Evolutionary conservation across 2,113 vertebrate genomes (phyloP).

Genomic region (Notarius quadriscutis): DNA sequence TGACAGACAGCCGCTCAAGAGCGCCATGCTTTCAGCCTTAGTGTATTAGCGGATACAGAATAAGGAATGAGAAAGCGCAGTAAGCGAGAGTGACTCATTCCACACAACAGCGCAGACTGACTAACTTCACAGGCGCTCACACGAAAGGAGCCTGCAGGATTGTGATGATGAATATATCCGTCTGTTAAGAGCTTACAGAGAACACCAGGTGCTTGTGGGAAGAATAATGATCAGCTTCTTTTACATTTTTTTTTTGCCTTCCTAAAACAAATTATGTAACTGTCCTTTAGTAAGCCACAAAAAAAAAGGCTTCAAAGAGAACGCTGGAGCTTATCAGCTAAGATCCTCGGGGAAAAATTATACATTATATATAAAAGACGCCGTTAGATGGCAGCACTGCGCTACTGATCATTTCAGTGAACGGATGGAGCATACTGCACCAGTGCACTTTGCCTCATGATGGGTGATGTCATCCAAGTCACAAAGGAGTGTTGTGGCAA

Average conservation of each 20-base stretch:
- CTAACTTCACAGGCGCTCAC: slow-evolving; percentile 26
- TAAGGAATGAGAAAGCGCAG: not conserved
- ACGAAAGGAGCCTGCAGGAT: slow-evolving; percentile 33
- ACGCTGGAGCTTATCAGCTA: slow-evolving; percentile 37
- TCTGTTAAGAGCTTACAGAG: slow-evolving; percentile 14
- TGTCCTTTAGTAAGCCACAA: slow-evolving; percentile 51
- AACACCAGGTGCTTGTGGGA: slow-evolving; percentile 31
- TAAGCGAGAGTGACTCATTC: slow-evolving; percentile 1
- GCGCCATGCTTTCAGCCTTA: not conserved
- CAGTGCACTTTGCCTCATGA: not conserved
- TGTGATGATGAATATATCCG: slow-evolving; percentile 12
- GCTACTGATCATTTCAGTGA: not conserved
- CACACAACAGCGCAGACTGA: not conserved
- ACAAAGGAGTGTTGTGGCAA: slow-evolving; percentile 37
- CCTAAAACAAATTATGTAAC: slow-evolving; percentile 61
- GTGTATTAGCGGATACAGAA: not conserved
- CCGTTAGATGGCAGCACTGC: slow-evolving; percentile 50
- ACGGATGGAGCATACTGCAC: not conserved
- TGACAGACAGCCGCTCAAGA: not conserved
- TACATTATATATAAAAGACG: not conserved
- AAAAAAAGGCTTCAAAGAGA: slow-evolving; percentile 65
- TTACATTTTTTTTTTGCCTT: slow-evolving; percentile 43
- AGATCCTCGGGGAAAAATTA: not conserved
- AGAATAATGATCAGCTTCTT: slow-evolving; percentile 31
- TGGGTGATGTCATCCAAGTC: slow-evolving; percentile 25